These are phyloP conservation scores for Peribatodes rhomboidaria DNA, from an alignment of 2,888 invertebrate species.

Conservation along the genomic window DNA sequence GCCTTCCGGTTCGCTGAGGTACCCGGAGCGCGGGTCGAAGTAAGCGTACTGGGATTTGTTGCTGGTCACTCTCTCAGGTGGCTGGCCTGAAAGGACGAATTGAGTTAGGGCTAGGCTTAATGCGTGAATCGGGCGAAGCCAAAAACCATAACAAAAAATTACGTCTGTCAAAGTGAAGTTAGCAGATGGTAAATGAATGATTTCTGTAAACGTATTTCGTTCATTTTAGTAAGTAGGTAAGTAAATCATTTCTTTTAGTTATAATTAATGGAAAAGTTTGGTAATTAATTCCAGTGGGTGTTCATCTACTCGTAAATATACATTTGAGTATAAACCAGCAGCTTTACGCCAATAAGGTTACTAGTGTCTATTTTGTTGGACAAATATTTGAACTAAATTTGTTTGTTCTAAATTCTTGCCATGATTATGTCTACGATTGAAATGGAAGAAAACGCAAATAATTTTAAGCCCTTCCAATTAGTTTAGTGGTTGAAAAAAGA, in stretches of 20 bases:
- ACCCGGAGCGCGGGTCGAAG: conserved; percentile 83
- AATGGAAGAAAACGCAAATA: too few relatives aligned
- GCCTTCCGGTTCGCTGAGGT: conserved; percentile 83
- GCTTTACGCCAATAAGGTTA: too few relatives aligned
- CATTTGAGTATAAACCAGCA: too few relatives aligned
- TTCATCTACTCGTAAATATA: too few relatives aligned
- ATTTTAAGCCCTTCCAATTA: too few relatives aligned
- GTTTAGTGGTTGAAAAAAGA: too few relatives aligned
- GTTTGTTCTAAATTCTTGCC: too few relatives aligned
- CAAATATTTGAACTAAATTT: too few relatives aligned
- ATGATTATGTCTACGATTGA: too few relatives aligned
- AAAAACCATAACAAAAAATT: conserved; percentile 3
- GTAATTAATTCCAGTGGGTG: too few relatives aligned
- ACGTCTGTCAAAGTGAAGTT: not conserved
- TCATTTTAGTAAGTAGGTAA: not conserved
- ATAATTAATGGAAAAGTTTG: not conserved
- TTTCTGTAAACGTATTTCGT: not conserved
- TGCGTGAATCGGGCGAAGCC: not conserved
- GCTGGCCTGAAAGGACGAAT: conserved; percentile 60
- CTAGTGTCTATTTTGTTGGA: too few relatives aligned
- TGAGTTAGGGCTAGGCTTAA: not conserved
- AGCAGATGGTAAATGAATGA: not conserved
- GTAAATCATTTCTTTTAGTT: not conserved
- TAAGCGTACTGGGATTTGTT: conserved; percentile 83
- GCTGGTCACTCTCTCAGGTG: conserved; percentile 69